A percentile compares a stretch with the other conserved stretches of the same genome.
Conservation (phyloP, 2,888 invertebrate species). For the Exocentrus adspersus region DNA sequence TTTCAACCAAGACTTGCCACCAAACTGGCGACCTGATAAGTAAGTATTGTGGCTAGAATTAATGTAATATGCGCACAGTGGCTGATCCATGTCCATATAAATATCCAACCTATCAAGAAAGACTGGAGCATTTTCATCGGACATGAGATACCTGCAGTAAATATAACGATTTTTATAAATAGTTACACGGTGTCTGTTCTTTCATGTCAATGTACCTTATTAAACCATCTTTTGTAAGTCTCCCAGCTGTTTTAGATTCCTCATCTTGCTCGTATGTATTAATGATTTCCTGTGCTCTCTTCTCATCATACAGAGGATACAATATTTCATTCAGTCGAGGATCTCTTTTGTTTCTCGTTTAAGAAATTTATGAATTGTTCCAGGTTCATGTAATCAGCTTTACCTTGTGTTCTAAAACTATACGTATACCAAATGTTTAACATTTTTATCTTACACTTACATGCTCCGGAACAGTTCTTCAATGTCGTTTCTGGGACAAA, state of each 20-base stretch:
- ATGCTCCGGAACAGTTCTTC: slow-evolving; percentile 96
- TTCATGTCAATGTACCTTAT: too few relatives aligned
- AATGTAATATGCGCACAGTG: slow-evolving; percentile 97
- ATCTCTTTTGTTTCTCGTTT: slow-evolving; percentile 97
- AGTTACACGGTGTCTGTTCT: too few relatives aligned
- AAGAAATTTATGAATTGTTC: slow-evolving; percentile 92
- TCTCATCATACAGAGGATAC: slow-evolving; percentile 96
- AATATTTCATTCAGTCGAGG: slow-evolving; percentile 98
- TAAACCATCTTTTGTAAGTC: slow-evolving; percentile 93
- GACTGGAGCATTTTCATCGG: slow-evolving; percentile 99
- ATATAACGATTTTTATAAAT: too few relatives aligned
- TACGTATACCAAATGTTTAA: too few relatives aligned
- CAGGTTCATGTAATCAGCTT: slow-evolving; percentile 85
- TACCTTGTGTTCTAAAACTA: slow-evolving; percentile 85
- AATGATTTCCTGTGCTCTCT: slow-evolving; percentile 92
- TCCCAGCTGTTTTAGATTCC: slow-evolving; percentile 75
- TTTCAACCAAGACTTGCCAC: slow-evolving; percentile 97
- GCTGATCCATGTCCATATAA: slow-evolving; percentile 99
- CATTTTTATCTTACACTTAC: slow-evolving; percentile 72
- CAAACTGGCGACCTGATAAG: slow-evolving; percentile 94
- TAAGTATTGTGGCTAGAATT: slow-evolving; percentile 99
- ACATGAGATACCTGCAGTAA: slow-evolving; percentile 86
- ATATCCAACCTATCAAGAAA: slow-evolving; percentile 97
- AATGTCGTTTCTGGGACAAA: slow-evolving; percentile 98
- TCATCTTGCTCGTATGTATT: slow-evolving; percentile 90